Conservation (phyloP, 2,888 invertebrate genomes). For the Trissonchulus latispiculum region DNA sequence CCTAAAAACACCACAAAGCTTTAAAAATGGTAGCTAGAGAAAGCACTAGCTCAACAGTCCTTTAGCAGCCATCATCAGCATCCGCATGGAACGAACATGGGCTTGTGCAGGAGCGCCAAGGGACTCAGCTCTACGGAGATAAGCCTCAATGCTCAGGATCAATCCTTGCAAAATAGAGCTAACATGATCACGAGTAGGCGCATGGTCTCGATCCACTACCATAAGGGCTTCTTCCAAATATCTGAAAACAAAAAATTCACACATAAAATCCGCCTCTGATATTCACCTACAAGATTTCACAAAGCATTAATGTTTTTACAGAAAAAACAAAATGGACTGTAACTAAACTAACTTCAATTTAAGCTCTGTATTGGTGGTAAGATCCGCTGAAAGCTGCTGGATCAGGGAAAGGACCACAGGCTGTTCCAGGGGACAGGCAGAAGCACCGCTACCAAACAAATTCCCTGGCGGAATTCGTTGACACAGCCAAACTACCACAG, state of each 20-base stretch:
- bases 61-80: neutral
- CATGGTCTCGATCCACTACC: conserved; percentile 56
- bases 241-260: conserved; percentile 52
- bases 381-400: conserved; percentile 75
- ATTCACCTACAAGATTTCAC: no score
- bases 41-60: neutral
- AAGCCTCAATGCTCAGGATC: neutral
- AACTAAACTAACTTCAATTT: conserved; percentile 65
- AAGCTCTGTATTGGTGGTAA: conserved; percentile 68
- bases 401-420: conserved; percentile 81
- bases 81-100: neutral
- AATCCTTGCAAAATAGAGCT: neutral
- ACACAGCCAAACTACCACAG: conserved; percentile 73
- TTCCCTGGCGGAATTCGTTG: conserved; percentile 67
- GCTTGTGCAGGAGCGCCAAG: neutral
- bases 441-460: conserved; percentile 59
- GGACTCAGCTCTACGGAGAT: no score
- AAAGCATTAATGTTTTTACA: conserved; percentile 15
- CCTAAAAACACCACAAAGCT: no score
- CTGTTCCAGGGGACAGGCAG: conserved; percentile 71
- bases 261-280: no score
- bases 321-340: no score
- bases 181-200: conserved; percentile 6
- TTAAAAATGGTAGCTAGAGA: no score
- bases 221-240: conserved; percentile 77